These are phyloP conservation scores for Antheraea mylitta DNA, from an alignment of 1,140 invertebrate genomes.

Conservation along the genomic window DNA sequence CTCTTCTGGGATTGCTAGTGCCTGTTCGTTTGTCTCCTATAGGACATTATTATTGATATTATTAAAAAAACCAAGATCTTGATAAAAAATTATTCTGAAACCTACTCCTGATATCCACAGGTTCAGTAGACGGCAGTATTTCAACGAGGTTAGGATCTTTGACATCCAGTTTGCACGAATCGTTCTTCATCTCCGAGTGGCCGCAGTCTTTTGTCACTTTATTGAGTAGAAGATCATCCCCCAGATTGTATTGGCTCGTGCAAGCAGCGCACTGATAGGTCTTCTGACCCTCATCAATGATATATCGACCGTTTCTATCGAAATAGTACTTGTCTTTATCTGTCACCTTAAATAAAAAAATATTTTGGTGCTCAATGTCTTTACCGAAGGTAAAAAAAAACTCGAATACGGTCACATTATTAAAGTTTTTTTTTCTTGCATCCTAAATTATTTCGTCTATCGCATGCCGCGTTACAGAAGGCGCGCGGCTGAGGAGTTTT, in stretches of 20 bases:
- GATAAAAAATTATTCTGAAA: neutral
- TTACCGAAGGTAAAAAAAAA: no score
- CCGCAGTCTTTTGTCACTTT: slow-evolving; percentile 50
- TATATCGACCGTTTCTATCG: slow-evolving; percentile 47
- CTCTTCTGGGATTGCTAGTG: no score
- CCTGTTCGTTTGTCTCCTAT: no score
- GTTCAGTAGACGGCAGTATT: slow-evolving; percentile 28
- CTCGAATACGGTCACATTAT: no score
- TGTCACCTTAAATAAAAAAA: slow-evolving; percentile 7
- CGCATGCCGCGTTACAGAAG: no score
- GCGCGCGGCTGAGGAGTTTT: no score
- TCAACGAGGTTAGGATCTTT: slow-evolving; percentile 30
- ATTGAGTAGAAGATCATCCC: slow-evolving; percentile 28
- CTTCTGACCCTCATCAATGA: slow-evolving; percentile 36
- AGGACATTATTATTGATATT: no score
- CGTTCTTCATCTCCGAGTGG: slow-evolving; percentile 36
- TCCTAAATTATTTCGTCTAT: no score
- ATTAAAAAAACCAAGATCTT: no score
- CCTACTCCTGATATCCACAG: neutral
- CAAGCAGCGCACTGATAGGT: slow-evolving; percentile 47
- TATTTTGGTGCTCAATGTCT: neutral
- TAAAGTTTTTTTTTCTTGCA: no score
- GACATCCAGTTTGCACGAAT: slow-evolving; percentile 35
- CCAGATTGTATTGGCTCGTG: slow-evolving; percentile 44
- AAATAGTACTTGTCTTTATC: slow-evolving; percentile 43